Evolutionary conservation across 2,113 vertebrate species (phyloP).

Genomic region (Pygoscelis antarcticus): DNA sequence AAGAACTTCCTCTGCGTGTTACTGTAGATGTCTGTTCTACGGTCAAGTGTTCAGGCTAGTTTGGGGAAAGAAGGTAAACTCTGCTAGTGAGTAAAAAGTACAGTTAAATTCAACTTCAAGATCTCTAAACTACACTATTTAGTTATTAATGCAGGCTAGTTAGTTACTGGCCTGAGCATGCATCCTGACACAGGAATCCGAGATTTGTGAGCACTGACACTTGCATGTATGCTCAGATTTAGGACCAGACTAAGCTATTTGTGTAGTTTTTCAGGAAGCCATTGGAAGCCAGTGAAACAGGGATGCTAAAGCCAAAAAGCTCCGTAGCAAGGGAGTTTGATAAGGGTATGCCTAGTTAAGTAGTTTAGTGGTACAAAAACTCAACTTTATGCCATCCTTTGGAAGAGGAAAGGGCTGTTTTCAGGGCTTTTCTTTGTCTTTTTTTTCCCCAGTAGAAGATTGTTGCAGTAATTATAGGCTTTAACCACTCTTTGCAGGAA

Average conservation of each 20-base stretch:
- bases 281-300: background rate
- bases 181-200: background rate
- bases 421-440: background rate
- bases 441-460: background rate
- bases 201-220: background rate
- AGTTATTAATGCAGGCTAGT: background rate
- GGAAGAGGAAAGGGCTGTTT: background rate
- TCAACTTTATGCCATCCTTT: background rate
- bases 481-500: background rate
- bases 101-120: background rate
- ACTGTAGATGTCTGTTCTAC: fast-evolving
- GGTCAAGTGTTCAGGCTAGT: background rate
- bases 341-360: background rate
- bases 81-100: background rate
- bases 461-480: background rate
- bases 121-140: fast-evolving
- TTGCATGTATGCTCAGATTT: background rate
- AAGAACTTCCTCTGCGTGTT: conserved; percentile 27
- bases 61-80: background rate
- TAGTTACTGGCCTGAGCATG: background rate
- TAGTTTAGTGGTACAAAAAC: background rate
- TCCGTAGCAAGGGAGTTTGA: background rate
- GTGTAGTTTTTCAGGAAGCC: background rate
- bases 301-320: background rate
- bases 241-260: fast-evolving